phyloP scores from a whole-genome alignment of 2,797 vertebrate genomes.

The Sebastes alutus region DNA sequence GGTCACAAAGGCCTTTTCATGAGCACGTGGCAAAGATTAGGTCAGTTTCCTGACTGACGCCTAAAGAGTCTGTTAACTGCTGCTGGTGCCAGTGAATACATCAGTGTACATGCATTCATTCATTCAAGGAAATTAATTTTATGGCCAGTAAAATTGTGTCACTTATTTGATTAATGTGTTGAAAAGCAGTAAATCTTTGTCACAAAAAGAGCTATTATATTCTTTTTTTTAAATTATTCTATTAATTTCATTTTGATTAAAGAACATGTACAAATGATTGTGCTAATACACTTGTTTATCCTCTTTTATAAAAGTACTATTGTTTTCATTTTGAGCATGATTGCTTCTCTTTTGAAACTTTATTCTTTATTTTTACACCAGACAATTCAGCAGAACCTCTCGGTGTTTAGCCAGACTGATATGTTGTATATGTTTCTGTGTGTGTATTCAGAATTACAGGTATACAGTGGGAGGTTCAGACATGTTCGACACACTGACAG shows the following conservation, averaged over 20 bases:
- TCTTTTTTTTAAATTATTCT: not conserved
- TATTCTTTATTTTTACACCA: not conserved
- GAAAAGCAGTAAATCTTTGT: not conserved
- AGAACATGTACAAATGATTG: not conserved
- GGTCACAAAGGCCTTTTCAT: conserved; percentile 31
- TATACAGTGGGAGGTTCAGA: conserved; percentile 91
- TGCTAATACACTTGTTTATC: too few relatives aligned
- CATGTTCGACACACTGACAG: conserved; percentile 88
- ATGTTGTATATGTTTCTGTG: conserved; percentile 10
- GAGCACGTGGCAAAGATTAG: conserved; percentile 23
- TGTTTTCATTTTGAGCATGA: not conserved
- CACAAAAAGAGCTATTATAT: not conserved
- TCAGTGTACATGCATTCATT: not conserved
- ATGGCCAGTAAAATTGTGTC: not conserved
- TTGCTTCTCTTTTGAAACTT: not conserved
- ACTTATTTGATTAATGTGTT: not conserved
- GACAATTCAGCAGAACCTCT: not conserved
- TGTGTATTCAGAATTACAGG: conserved; percentile 84
- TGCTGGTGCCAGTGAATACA: not conserved
- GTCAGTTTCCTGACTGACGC: not conserved
- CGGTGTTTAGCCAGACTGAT: not conserved
- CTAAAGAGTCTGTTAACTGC: not conserved
- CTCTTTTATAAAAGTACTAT: not conserved
- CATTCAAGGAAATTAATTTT: not conserved
- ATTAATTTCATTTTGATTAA: not conserved